phyloP scores from a whole-genome alignment of 2,113 vertebrate genomes.

The Halcyon senegalensis region DNA sequence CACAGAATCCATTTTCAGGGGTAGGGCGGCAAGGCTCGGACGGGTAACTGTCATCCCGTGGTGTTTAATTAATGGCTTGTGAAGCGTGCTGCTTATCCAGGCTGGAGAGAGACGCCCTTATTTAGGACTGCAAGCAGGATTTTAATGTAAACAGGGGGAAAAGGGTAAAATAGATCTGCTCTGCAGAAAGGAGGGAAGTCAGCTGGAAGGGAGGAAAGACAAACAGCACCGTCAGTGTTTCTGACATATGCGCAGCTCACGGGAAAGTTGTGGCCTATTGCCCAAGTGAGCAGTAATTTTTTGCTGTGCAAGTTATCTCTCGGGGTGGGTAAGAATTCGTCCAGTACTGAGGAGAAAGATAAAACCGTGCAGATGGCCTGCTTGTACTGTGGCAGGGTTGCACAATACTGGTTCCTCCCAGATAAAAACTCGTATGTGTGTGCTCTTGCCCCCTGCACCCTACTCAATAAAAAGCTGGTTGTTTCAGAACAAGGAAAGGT shows the following conservation, averaged over 20 bases:
- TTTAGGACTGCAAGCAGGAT: neutral
- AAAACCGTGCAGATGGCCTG: neutral
- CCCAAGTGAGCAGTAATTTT: neutral
- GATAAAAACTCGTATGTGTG: conserved; percentile 41
- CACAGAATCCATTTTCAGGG: neutral
- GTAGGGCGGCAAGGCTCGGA: neutral
- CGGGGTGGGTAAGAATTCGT: neutral
- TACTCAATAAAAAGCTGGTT: neutral
- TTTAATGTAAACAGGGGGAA: neutral
- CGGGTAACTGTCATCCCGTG: neutral
- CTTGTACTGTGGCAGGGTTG: neutral
- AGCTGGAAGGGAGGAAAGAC: neutral
- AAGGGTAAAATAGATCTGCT: neutral
- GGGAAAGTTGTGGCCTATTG: neutral
- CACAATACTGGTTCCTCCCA: neutral
- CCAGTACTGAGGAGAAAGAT: conserved; percentile 40
- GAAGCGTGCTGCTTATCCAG: neutral
- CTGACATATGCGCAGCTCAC: neutral
- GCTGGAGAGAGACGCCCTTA: neutral
- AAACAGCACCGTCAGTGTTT: neutral
- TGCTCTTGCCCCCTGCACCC: neutral
- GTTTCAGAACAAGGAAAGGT: neutral
- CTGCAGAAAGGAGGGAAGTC: neutral
- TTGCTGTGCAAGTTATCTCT: conserved; percentile 10
- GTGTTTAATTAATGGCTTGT: neutral